Conservation (phyloP, 2,113 vertebrate species). For the Acanthochromis polyacanthus region DNA sequence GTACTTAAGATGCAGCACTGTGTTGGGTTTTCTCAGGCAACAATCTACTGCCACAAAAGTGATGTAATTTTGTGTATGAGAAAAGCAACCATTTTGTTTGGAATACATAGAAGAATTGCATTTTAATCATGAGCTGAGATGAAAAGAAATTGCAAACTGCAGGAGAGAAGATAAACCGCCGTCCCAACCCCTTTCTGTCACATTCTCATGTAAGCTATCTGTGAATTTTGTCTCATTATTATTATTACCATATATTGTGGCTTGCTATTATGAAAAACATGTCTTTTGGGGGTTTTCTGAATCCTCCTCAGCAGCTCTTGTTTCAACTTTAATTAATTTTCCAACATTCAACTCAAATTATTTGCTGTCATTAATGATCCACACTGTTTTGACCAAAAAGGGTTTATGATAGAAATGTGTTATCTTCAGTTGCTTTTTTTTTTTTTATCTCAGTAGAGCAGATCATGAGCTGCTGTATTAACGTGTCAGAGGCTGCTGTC, state of each 20-base stretch:
- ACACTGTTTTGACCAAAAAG: neutral
- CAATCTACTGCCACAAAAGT: neutral
- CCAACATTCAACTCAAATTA: slow-evolving; percentile 21
- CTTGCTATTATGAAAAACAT: slow-evolving; percentile 21
- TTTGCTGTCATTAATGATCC: neutral
- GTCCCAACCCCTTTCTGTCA: neutral
- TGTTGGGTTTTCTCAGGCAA: no score
- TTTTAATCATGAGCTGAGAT: neutral
- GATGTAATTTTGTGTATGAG: neutral
- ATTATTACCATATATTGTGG: neutral
- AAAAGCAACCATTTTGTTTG: neutral
- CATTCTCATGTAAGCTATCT: neutral
- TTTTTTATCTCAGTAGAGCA: slow-evolving; percentile 24
- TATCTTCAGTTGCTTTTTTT: slow-evolving; percentile 29
- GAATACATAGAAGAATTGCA: neutral
- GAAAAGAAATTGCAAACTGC: neutral
- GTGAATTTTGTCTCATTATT: neutral
- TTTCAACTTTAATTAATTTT: slow-evolving; percentile 28
- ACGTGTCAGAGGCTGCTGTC: neutral
- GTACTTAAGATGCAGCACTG: no score
- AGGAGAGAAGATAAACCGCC: neutral
- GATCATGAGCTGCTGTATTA: neutral
- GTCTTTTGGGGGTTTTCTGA: neutral
- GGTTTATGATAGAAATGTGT: slow-evolving; percentile 37
- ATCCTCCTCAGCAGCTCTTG: neutral